A percentile compares a stretch with the other conserved stretches of the same genome.
phyloP scores from a whole-genome alignment of 2,113 vertebrate genomes.

The Columba janthina region DNA sequence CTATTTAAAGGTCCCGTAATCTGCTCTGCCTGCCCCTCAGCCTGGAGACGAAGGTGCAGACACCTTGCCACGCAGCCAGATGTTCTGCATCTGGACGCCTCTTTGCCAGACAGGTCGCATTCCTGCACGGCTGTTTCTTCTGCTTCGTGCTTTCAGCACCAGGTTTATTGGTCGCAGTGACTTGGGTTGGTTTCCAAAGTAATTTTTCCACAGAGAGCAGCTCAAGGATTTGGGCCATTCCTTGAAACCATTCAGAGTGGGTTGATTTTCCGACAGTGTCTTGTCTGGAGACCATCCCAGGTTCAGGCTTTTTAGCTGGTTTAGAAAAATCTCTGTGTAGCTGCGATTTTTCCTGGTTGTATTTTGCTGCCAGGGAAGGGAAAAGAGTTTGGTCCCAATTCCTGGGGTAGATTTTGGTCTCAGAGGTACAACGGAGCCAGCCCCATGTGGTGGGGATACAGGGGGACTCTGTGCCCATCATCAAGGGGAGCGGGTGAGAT shows the following conservation, averaged over 20 bases:
- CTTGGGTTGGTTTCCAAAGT: background rate
- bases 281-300: background rate
- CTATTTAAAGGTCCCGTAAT: background rate
- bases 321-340: background rate
- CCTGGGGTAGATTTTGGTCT: background rate
- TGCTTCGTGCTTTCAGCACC: background rate
- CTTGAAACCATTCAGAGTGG: background rate
- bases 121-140: background rate
- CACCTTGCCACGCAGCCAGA: background rate
- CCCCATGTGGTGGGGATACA: accelerated
- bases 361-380: background rate
- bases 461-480: background rate
- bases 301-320: background rate
- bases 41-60: background rate
- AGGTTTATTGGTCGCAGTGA: background rate
- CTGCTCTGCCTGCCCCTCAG: background rate
- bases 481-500: background rate
- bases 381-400: background rate
- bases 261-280: background rate
- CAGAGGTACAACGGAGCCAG: background rate
- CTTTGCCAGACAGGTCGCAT: constrained; percentile 13
- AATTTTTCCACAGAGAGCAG: background rate
- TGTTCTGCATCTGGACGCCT: constrained; percentile 21
- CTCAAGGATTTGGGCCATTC: background rate
- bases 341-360: accelerated